Percentiles rank a stretch among this genome's conserved stretches.
phyloP scores from a whole-genome alignment of 2,888 invertebrate genomes.

The Hipparchia sbordonii region DNA sequence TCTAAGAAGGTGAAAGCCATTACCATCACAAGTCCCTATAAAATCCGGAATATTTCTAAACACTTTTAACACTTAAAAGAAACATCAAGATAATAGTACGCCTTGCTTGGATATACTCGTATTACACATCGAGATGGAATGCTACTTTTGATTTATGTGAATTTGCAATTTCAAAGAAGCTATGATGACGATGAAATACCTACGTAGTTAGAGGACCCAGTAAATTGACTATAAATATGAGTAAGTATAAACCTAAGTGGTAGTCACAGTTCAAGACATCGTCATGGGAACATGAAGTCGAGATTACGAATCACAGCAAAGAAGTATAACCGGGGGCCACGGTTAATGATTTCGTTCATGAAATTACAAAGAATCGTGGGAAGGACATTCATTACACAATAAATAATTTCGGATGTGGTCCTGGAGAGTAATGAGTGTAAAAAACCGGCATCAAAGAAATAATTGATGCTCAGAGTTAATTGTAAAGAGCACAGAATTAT shows the following conservation, averaged over 20 bases:
- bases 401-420: slow-evolving; percentile 21
- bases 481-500: slow-evolving; percentile 1
- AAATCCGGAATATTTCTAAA: slow-evolving; percentile 46
- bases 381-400: slow-evolving; percentile 43
- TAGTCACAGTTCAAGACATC: slow-evolving; percentile 62
- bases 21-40: slow-evolving; percentile 11
- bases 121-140: slow-evolving; percentile 37
- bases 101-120: slow-evolving; percentile 23
- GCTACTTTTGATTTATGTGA: slow-evolving; percentile 37
- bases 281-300: slow-evolving; percentile 72
- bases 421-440: slow-evolving; percentile 14
- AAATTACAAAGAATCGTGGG: slow-evolving; percentile 53
- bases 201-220: slow-evolving; percentile 41
- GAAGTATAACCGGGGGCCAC: slow-evolving; percentile 48
- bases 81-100: slow-evolving; percentile 41
- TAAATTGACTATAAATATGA: slow-evolving; percentile 43
- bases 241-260: slow-evolving; percentile 35
- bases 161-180: slow-evolving; percentile 36
- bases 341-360: slow-evolving; percentile 52
- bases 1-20: background rate
- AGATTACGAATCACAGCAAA: slow-evolving; percentile 60
- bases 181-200: slow-evolving; percentile 31
- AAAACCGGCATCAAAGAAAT: slow-evolving; percentile 11
- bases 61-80: slow-evolving; percentile 47
- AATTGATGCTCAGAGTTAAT: slow-evolving; percentile 9